Evolutionary conservation across 2,797 vertebrate genomes (phyloP), one percentile per base, ranked within the genome.

Genomic region (Tragopan temminckii): DNA sequence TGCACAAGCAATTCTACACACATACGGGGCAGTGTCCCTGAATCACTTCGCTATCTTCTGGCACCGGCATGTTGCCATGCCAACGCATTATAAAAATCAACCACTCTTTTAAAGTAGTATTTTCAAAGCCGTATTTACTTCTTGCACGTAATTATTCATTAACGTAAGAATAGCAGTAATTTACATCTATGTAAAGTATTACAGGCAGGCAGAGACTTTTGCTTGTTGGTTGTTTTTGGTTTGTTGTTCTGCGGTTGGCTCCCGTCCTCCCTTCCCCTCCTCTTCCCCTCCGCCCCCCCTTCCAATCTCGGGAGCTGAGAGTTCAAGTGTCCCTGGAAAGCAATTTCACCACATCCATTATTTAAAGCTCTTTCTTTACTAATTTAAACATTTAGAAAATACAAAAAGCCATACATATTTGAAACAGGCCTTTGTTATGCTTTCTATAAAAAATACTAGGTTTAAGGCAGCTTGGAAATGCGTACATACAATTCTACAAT

Each of bases 401-500:
- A 98, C 98, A 97, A 96, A 98, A 96, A 97, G 97, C 71, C 91
- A 59, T 96, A 95, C 92, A 96, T 96, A 98, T 95, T 98, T 98
- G 98, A 98, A 98, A 97, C 94, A 98, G 97, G 98, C 97, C 98
- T 97, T 94, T 98, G 96, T 98, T 98, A 98, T 81, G 96, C 98
- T 98, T 98, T 98, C 98, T 98, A 98, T 98, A 98, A 99, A 99
- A 97, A 98, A 98, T 98, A 98, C 98, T 98, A 98, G 94, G 98
- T 98, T 98, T 98, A 98, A 99, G 99, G 99, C 99, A 98, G 97
- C 97, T 97, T 97, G 98, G 98, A 99, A 99, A 98, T 98, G 98
- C 95, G 92, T 98, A 99, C 98, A 98, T 98, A 99, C 98, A 98
- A 98, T 98, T 98, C 98, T 99, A 98, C 96, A 98, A 97, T 83